These are phyloP conservation scores for Montifringilla adamsi DNA, from an alignment of 2,113 vertebrate genomes.

Conservation along the genomic window DNA sequence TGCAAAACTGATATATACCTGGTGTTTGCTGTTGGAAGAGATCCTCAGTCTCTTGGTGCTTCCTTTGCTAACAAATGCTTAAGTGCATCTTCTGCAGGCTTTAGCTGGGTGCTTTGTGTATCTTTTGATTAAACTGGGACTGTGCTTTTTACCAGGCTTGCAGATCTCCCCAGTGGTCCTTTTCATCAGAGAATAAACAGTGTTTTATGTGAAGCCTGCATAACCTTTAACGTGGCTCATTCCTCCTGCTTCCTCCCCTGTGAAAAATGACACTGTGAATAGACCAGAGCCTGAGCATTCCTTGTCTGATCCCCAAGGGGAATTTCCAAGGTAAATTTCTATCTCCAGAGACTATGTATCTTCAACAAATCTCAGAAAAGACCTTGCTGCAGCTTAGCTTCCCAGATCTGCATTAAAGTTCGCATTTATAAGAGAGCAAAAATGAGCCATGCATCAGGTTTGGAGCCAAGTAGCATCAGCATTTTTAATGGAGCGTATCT, in stretches of 20 bases:
- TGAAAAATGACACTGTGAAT: neutral
- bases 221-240: neutral
- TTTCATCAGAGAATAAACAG: neutral
- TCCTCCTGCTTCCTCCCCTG: neutral
- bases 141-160: neutral
- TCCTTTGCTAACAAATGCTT: neutral
- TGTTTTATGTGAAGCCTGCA: neutral
- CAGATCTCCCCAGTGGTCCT: neutral
- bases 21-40: neutral
- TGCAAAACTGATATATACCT: neutral
- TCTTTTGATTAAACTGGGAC: neutral
- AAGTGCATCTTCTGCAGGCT: neutral
- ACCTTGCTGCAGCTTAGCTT: neutral
- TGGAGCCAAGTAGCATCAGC: slow-evolving; percentile 2
- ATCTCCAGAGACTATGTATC: neutral
- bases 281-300: neutral
- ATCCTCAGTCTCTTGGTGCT: neutral
- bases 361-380: neutral
- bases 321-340: neutral
- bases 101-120: neutral
- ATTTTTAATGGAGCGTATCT: neutral
- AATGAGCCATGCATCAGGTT: neutral
- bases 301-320: neutral
- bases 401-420: neutral
- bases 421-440: neutral